Percentiles rank a stretch among this genome's conserved stretches.
These are phyloP conservation scores for Pecten maximus DNA, from an alignment of 2,888 invertebrate genomes.

Conservation along the genomic window DNA sequence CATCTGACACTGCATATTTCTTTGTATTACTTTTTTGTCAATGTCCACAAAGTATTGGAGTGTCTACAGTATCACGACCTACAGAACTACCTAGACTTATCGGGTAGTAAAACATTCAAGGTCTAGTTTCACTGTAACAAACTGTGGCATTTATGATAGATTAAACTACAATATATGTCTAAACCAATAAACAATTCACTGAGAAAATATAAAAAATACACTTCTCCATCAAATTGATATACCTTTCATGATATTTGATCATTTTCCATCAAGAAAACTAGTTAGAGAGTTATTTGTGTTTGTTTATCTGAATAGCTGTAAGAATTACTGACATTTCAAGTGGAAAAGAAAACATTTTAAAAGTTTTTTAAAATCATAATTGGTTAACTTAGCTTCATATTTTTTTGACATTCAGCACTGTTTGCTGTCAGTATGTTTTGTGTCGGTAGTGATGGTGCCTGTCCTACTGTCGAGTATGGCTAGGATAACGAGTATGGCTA, in stretches of 20 bases:
- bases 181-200: background rate
- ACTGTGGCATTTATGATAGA: background rate
- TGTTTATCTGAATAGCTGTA: background rate
- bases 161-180: background rate
- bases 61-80: background rate
- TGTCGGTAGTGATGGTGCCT: background rate
- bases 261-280: background rate
- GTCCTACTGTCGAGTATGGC: background rate
- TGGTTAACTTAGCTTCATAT: background rate
- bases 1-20: background rate
- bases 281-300: background rate
- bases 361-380: too few species aligned
- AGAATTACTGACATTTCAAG: background rate
- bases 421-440: background rate
- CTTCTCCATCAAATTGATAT: background rate
- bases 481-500: background rate
- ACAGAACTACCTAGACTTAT: background rate
- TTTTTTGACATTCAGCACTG: background rate
- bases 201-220: background rate
- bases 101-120: background rate
- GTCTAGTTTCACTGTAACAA: background rate
- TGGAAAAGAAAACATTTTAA: background rate
- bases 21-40: background rate
- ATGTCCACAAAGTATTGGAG: background rate
- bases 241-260: background rate